phyloP scores from a whole-genome alignment of 2,113 vertebrate species.

The Cyprinodon brontotheroides region DNA sequence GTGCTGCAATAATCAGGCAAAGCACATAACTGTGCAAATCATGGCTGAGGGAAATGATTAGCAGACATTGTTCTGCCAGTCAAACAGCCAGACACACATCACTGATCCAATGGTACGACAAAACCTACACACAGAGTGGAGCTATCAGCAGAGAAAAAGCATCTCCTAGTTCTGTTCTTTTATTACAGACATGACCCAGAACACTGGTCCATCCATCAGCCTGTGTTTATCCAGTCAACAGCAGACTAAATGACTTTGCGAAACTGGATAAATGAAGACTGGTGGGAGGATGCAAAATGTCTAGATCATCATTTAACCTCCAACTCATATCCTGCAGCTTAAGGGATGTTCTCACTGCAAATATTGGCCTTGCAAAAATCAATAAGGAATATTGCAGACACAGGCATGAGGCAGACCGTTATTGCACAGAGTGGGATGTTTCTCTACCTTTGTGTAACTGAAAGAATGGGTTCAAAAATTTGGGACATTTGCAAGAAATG shows the following conservation, averaged over 20 bases:
- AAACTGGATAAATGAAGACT: conserved; percentile 48
- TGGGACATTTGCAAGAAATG: not conserved
- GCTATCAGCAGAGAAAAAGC: conserved; percentile 40
- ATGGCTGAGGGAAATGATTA: conserved; percentile 23
- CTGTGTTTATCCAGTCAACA: conserved; percentile 51
- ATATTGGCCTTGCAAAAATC: conserved; percentile 49
- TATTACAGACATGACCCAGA: conserved; percentile 55
- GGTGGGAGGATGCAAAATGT: conserved; percentile 47
- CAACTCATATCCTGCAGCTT: conserved; percentile 52
- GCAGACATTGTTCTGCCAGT: conserved; percentile 45
- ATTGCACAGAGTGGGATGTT: conserved; percentile 30
- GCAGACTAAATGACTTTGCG: conserved; percentile 50
- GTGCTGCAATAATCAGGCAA: conserved; percentile 51
- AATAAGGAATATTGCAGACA: conserved; percentile 30
- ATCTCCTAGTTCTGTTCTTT: conserved; percentile 26
- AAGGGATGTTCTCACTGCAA: conserved; percentile 55
- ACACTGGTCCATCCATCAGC: conserved; percentile 57
- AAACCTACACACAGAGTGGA: conserved; percentile 17
- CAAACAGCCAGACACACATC: conserved; percentile 37
- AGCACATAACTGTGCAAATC: conserved; percentile 40
- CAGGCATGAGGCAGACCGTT: conserved; percentile 12
- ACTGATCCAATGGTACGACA: conserved; percentile 44
- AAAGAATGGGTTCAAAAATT: not conserved
- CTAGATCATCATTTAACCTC: conserved; percentile 62
- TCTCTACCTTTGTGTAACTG: conserved; percentile 5